Base-by-base conservation (phyloP, 2,113 vertebrate genomes). In the Phyllostomus hastatus region DNA sequence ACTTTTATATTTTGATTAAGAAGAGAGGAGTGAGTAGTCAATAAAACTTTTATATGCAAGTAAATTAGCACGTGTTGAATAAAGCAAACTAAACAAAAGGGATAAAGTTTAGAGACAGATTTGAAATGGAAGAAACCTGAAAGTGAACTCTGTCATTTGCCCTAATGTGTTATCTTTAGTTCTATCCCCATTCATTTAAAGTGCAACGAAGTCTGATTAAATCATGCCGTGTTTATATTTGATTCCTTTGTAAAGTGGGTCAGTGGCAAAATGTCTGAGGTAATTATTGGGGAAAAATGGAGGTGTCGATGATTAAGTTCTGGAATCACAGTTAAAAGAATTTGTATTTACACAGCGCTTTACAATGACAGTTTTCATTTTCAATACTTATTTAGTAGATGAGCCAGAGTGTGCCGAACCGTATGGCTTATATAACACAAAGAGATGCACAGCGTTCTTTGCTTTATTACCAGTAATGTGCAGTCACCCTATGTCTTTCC, bases 211-310 rank as follows among this genome's bases (percentile, higher is more conserved):
- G 76, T 76, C 70, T 95, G 90, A 94, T 88, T 91, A 95, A 92
- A 84, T 76, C 90, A 94, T 88, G 35, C 59, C 88, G 48, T 31
- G 70, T 84, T 91, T 94, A 73, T 35, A 96, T 57, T 93, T 46
- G 64, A 81, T 91, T 97, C 70, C 57, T 96, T 87, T 93, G 67
- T 75, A 91, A 96, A 97, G 89, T 90, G 83, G 90, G 87, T 83
- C 59, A 64, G 59, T 96, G 93, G 85, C 61, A 96, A 91, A 96
- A 91, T 87, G 73, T 93, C 50, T 93, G 66, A 54, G 22, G 20
- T 24, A 94, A 89, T 87, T 86, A 95, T 84, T 15, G 87, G 70
- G 8, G 59, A 80, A 88, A 94, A 73, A 88, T 22, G 17, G 17
- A 73, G 38, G 7, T 46, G 97, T 88, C 54, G 81, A 86, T 94